phyloP scores from a whole-genome alignment of 2,797 vertebrate genomes.

The Ctenochaetus hawaiiensis region DNA sequence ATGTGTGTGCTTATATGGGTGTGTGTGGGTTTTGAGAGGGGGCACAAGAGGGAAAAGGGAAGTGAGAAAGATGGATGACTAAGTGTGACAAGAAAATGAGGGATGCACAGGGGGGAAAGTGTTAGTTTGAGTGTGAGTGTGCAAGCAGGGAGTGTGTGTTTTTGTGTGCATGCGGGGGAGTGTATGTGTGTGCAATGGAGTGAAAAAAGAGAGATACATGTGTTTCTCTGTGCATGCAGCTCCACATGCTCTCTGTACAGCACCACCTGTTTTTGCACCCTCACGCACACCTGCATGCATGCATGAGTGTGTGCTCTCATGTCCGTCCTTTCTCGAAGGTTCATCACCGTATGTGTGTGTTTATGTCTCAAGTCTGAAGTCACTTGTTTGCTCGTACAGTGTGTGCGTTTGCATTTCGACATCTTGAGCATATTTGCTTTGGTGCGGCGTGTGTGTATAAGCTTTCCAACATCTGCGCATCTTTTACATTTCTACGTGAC shows the following conservation, averaged over 20 bases:
- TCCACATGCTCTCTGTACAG: constrained; percentile 3
- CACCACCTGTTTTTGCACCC: constrained; percentile 18
- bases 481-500: constrained; percentile 30
- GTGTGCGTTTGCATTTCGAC: constrained; percentile 43
- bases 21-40: constrained; percentile 9
- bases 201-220: background rate
- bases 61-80: constrained; percentile 56
- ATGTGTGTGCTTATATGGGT: background rate
- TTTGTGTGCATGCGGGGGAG: background rate
- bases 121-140: constrained; percentile 13
- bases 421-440: constrained; percentile 61
- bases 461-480: constrained; percentile 60
- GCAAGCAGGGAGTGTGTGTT: no score
- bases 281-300: background rate
- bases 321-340: background rate
- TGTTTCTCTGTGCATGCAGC: constrained; percentile 1
- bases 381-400: constrained; percentile 43
- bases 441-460: constrained; percentile 38
- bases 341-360: background rate
- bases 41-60: constrained; percentile 35
- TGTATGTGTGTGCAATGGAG: background rate
- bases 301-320: background rate
- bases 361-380: constrained; percentile 24
- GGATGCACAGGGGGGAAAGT: constrained; percentile 30
- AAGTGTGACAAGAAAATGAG: constrained; percentile 58